These are phyloP conservation scores for Dendrolimus pini DNA, from an alignment of 2,888 invertebrate genomes.

Conservation along the genomic window DNA sequence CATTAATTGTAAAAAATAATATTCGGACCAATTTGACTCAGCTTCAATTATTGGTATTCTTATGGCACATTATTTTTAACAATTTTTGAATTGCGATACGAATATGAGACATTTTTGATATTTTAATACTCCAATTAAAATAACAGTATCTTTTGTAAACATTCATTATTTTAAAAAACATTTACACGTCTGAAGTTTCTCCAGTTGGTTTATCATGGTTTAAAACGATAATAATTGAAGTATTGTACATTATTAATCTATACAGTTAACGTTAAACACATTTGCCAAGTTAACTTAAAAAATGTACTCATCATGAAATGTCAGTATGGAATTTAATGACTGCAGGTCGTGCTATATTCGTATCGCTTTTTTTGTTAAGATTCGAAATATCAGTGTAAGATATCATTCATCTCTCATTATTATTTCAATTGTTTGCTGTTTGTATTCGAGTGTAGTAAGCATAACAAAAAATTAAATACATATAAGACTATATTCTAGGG, in stretches of 20 bases:
- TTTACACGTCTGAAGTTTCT: no score
- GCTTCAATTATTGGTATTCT: background rate
- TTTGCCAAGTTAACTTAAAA: no score
- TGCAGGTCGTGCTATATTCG: background rate
- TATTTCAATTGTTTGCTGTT: conserved; percentile 33
- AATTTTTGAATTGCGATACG: background rate
- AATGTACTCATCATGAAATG: no score
- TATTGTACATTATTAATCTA: no score
- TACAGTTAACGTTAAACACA: no score
- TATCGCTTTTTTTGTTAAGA: background rate
- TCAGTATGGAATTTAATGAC: no score
- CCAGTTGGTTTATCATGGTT: no score
- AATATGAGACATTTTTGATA: background rate
- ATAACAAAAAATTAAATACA: background rate
- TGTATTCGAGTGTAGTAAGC: background rate
- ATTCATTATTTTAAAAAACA: no score
- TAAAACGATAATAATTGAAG: no score
- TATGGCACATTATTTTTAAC: background rate
- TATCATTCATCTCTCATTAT: conserved; percentile 48
- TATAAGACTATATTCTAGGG: background rate
- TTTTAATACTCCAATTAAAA: no score
- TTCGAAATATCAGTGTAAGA: conserved; percentile 1
- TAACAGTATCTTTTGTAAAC: no score
- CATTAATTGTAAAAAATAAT: no score
- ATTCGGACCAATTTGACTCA: background rate